Conservation (phyloP, 2,797 vertebrate species). For the Salmo trutta region DNA sequence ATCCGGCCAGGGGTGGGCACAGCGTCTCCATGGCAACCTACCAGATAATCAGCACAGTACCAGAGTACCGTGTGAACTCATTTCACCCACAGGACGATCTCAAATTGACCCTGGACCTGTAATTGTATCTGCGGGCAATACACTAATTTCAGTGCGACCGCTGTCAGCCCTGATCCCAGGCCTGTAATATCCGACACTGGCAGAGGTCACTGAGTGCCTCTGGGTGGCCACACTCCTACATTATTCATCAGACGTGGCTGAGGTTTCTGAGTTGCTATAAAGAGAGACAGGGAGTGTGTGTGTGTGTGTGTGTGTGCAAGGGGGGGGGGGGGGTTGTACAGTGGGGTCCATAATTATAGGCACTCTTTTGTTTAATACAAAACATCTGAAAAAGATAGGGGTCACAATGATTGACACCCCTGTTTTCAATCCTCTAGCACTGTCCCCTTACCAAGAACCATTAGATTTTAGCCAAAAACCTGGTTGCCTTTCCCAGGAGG, state of each 20-base stretch:
- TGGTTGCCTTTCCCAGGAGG: too few relatives aligned
- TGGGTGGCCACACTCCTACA: constrained; percentile 41
- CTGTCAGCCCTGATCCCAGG: constrained; percentile 38
- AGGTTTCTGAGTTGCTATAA: background rate
- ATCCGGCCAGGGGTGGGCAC: background rate
- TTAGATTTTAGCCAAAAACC: too few relatives aligned
- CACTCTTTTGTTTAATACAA: too few relatives aligned
- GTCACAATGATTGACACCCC: too few relatives aligned
- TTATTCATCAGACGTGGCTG: constrained; percentile 41
- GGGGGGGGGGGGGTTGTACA: too few relatives aligned
- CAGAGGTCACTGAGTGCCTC: constrained; percentile 27
- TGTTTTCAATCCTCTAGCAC: too few relatives aligned
- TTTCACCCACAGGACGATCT: constrained; percentile 17
- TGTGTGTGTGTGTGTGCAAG: too few relatives aligned
- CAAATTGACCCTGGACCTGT: constrained; percentile 26
- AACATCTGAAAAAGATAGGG: too few relatives aligned
- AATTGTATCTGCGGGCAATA: constrained; percentile 36
- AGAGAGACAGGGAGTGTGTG: background rate
- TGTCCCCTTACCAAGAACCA: too few relatives aligned
- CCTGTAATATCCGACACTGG: constrained; percentile 58
- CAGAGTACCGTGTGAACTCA: background rate
- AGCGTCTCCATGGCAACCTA: constrained; percentile 61
- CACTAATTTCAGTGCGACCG: constrained; percentile 11
- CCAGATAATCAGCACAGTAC: constrained; percentile 24
- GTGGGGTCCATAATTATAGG: too few relatives aligned